Evolutionary conservation across 1,140 invertebrate species (phyloP).

Genomic region (Drosophila fuyamai): DNA sequence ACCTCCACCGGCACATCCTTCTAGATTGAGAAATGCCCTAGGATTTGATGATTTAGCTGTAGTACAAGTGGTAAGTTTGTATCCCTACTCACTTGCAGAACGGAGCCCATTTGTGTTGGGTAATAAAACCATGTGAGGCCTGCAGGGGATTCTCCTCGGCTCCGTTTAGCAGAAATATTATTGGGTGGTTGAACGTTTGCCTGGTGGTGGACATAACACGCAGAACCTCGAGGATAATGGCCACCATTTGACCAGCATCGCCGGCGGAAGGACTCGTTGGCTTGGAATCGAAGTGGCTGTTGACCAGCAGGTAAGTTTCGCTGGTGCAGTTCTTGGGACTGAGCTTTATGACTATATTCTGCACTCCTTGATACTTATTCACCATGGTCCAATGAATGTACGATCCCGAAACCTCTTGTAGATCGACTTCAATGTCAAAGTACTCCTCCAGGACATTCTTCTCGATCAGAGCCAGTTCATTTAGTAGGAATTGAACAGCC

Average conservation of each 20-base stretch:
- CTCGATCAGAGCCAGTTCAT: conserved; percentile 59
- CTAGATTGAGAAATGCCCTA: conserved; percentile 96
- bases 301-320: conserved; percentile 89
- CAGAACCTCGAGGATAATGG: conserved; percentile 94
- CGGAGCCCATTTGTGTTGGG: conserved; percentile 90
- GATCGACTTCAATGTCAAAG: conserved; percentile 68
- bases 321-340: conserved; percentile 84
- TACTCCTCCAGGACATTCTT: conserved; percentile 41
- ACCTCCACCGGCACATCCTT: conserved; percentile 96
- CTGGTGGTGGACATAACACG: conserved; percentile 55
- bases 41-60: conserved; percentile 16
- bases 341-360: conserved; percentile 92
- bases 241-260: conserved; percentile 92
- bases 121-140: conserved; percentile 93
- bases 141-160: conserved; percentile 88
- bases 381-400: conserved; percentile 92
- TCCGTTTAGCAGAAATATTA: conserved; percentile 95
- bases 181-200: conserved; percentile 56
- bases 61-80: no score
- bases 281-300: conserved; percentile 97
- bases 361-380: conserved; percentile 88
- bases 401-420: conserved; percentile 88
- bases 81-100: conserved; percentile 78
- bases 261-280: conserved; percentile 92
- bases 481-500: conserved; percentile 86